Conservation (phyloP, 1,140 invertebrate species). For the Drosophila funebris region DNA sequence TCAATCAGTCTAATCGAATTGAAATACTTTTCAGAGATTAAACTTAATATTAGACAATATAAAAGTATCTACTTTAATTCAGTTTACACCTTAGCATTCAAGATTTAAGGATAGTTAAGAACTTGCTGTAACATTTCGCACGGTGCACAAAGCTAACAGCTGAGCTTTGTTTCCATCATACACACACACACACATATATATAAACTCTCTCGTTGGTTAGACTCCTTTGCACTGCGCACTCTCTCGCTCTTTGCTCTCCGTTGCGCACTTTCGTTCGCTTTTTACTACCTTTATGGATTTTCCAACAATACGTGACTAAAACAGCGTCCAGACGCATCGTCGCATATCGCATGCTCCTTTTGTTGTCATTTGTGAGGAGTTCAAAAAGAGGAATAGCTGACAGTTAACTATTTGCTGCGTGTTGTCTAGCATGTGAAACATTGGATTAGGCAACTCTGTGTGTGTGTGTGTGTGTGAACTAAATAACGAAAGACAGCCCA, state of each 20-base stretch:
- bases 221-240: slow-evolving; percentile 16
- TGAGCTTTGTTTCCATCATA: not conserved
- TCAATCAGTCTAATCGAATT: no score
- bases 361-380: slow-evolving; percentile 5
- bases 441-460: slow-evolving; percentile 27
- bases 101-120: not conserved
- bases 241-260: slow-evolving; percentile 24
- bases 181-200: not conserved
- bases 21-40: no score
- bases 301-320: slow-evolving; percentile 74
- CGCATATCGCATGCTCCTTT: slow-evolving; percentile 16
- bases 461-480: not conserved
- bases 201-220: not conserved
- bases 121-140: not conserved
- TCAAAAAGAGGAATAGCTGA: slow-evolving; percentile 11
- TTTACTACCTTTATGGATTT: slow-evolving; percentile 64
- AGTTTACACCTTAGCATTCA: no score
- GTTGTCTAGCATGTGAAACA: slow-evolving; percentile 48
- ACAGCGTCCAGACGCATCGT: slow-evolving; percentile 35
- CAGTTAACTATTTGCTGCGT: not conserved
- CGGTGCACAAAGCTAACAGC: slow-evolving; percentile 9
- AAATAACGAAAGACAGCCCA: slow-evolving; percentile 10
- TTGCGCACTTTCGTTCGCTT: slow-evolving; percentile 24
- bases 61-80: not conserved
- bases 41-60: no score